A percentile compares a stretch with the other conserved stretches of the same genome.
Evolutionary conservation across 2,113 vertebrate species (phyloP).

Genomic region (Perca flavescens): DNA sequence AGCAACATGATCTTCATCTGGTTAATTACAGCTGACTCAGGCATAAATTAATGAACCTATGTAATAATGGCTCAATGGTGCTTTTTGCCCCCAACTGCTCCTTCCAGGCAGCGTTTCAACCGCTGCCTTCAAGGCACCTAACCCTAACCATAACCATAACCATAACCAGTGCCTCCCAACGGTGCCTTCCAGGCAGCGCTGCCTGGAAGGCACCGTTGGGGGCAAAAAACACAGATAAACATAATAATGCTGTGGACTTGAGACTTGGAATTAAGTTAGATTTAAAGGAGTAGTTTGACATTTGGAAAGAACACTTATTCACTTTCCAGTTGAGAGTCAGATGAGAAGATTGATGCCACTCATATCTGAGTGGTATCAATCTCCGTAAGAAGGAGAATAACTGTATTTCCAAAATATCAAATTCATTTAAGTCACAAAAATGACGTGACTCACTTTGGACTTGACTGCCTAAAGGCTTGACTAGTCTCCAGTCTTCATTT

Average conservation of each 20-base stretch:
- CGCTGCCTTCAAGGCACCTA: too few relatives aligned
- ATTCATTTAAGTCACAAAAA: not conserved
- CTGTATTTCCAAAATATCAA: too few relatives aligned
- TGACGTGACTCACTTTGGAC: too few relatives aligned
- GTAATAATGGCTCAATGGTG: not conserved
- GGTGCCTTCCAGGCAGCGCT: too few relatives aligned
- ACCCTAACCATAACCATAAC: too few relatives aligned
- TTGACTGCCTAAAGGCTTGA: not conserved
- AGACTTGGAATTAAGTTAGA: not conserved
- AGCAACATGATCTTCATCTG: conserved; percentile 5
- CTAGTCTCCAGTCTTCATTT: not conserved
- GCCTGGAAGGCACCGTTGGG: too few relatives aligned
- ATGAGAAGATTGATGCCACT: not conserved
- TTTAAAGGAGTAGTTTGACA: not conserved
- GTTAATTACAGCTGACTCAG: not conserved
- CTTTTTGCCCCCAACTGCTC: too few relatives aligned
- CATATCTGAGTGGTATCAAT: too few relatives aligned
- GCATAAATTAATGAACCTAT: not conserved
- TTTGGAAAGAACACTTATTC: not conserved
- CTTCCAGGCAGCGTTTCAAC: too few relatives aligned
- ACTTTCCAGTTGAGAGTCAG: not conserved
- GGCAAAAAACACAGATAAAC: too few relatives aligned
- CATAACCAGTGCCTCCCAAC: too few relatives aligned
- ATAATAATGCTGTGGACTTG: not conserved
- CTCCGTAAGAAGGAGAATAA: too few relatives aligned